These are phyloP conservation scores for Lamellibrachia satsuma DNA, from an alignment of 2,888 invertebrate species.

Conservation along the genomic window DNA sequence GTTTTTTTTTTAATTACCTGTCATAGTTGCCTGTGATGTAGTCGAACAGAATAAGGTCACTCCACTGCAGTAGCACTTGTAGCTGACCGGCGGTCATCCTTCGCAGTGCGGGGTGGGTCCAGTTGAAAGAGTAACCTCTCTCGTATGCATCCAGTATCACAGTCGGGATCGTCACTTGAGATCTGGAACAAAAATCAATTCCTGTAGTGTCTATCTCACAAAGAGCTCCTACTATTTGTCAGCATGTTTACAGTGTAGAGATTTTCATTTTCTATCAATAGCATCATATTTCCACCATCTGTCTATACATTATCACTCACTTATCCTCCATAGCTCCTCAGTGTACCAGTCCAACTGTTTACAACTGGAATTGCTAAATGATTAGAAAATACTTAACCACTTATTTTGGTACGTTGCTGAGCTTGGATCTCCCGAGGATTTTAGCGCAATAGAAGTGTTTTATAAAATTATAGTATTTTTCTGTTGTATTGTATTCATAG, in stretches of 20 bases:
- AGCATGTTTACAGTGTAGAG: not conserved
- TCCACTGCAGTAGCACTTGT: slow-evolving; percentile 63
- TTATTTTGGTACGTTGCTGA: no score
- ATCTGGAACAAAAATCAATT: slow-evolving; percentile 34
- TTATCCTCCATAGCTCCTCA: not conserved
- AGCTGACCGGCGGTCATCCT: slow-evolving; percentile 43
- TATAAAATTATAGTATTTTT: no score
- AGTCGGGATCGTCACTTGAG: slow-evolving; percentile 41
- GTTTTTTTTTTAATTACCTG: slow-evolving; percentile 50
- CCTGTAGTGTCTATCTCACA: slow-evolving; percentile 43
- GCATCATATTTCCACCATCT: not conserved
- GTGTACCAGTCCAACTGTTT: no score
- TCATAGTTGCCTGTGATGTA: slow-evolving; percentile 66
- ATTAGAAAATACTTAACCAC: no score
- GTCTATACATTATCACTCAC: not conserved
- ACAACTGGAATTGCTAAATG: no score
- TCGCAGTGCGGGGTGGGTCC: slow-evolving; percentile 37
- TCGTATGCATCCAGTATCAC: slow-evolving; percentile 53
- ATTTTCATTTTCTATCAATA: not conserved
- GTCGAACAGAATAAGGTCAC: slow-evolving; percentile 64
- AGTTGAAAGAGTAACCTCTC: slow-evolving; percentile 45
- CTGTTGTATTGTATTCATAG: no score
- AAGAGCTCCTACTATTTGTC: not conserved
- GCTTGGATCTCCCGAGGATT: no score
- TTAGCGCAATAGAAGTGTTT: no score